Percentiles rank a stretch among this genome's conserved stretches.
Evolutionary conservation across 1,140 invertebrate species (phyloP).

Genomic region (Drosophila pseudoobscura): DNA sequence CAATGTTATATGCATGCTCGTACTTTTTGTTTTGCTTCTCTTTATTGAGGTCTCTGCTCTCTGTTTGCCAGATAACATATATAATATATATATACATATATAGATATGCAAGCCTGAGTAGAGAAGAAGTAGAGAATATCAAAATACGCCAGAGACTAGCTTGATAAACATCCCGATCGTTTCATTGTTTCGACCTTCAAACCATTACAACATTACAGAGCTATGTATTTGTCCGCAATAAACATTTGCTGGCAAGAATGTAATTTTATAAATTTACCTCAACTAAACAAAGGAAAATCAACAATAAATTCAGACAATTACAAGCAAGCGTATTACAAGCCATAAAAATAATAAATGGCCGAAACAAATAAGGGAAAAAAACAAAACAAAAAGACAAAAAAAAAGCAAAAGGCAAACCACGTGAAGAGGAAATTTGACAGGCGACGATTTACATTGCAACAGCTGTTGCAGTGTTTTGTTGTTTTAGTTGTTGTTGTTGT

Average conservation of each 20-base stretch:
- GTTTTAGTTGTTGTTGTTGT: constrained; percentile 32
- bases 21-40: too few relatives aligned
- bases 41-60: too few relatives aligned
- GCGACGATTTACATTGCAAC: constrained; percentile 70
- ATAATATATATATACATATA: too few relatives aligned
- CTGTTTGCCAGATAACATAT: too few relatives aligned
- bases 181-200: constrained; percentile 12
- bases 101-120: too few relatives aligned
- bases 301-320: constrained; percentile 59
- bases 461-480: constrained; percentile 42
- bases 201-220: not conserved
- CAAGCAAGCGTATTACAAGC: constrained; percentile 10
- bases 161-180: not conserved
- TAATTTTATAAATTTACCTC: constrained; percentile 37
- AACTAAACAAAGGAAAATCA: constrained; percentile 25
- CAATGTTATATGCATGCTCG: too few relatives aligned
- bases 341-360: constrained; percentile 5
- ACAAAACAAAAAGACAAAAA: not conserved
- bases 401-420: constrained; percentile 11
- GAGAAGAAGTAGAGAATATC: too few relatives aligned
- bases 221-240: not conserved
- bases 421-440: constrained; percentile 55
- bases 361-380: not conserved
- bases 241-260: constrained; percentile 1
- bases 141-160: too few relatives aligned